These are phyloP conservation scores for Rhynchopsitta pachyrhyncha DNA, from an alignment of 2,113 vertebrate species.

Conservation along the genomic window DNA sequence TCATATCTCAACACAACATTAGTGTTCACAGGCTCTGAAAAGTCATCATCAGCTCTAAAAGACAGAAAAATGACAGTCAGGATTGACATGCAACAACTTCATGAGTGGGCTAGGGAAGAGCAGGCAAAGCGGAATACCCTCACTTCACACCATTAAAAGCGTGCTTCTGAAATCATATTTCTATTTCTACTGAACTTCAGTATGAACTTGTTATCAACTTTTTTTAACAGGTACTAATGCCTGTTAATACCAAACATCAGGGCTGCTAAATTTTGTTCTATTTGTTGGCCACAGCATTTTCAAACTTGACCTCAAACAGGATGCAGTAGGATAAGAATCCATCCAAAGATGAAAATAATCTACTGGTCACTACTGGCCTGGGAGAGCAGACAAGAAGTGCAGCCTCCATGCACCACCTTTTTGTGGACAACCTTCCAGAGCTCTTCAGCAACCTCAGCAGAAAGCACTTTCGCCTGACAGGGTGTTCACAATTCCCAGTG, in stretches of 20 bases:
- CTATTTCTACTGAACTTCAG: background rate
- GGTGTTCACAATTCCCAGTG: background rate
- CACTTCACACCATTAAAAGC: background rate
- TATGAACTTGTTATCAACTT: background rate
- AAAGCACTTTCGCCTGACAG: background rate
- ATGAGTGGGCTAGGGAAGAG: background rate
- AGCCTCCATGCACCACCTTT: background rate
- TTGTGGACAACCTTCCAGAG: background rate
- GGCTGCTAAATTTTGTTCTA: background rate
- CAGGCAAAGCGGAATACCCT: background rate
- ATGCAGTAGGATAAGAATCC: background rate
- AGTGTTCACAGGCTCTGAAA: slow-evolving; percentile 87
- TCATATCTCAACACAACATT: slow-evolving; percentile 93
- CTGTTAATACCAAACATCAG: background rate
- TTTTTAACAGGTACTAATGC: background rate
- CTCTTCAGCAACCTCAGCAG: background rate
- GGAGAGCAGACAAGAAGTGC: background rate
- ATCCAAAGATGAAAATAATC: background rate
- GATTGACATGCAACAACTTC: background rate
- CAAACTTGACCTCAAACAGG: background rate
- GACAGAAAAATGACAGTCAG: background rate
- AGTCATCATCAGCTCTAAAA: slow-evolving; percentile 90
- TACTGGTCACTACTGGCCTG: background rate
- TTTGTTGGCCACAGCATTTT: background rate
- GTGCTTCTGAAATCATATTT: background rate